Evolutionary conservation across 2,888 invertebrate species (phyloP).

Genomic region (Arge pagana): DNA sequence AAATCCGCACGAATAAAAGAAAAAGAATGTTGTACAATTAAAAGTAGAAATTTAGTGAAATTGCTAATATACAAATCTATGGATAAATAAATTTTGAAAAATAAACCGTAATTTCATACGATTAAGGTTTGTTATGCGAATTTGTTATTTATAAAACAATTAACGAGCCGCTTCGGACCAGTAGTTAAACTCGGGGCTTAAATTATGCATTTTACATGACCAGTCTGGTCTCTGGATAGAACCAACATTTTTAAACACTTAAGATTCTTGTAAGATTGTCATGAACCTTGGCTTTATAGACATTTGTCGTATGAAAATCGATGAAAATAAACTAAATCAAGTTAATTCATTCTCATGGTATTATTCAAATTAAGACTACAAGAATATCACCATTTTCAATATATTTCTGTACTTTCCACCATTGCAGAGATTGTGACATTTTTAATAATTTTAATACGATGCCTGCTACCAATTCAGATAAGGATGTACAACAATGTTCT

Average conservation of each 20-base stretch:
- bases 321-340: conserved; percentile 3
- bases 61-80: conserved; percentile 2
- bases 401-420: too few relatives aligned
- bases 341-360: too few relatives aligned
- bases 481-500: too few relatives aligned
- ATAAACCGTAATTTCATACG: neutral
- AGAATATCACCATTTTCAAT: too few relatives aligned
- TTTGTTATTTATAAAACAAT: conserved; percentile 5
- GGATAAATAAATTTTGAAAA: neutral
- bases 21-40: conserved; percentile 20
- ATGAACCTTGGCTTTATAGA: conserved; percentile 2
- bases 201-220: conserved; percentile 4
- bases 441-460: too few relatives aligned
- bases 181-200: neutral
- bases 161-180: neutral
- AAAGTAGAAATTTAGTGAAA: conserved; percentile 4
- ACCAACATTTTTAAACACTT: conserved; percentile 4
- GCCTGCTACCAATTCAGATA: too few relatives aligned
- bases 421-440: too few relatives aligned
- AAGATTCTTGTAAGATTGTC: neutral
- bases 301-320: conserved; percentile 3
- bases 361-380: too few relatives aligned
- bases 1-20: conserved; percentile 5
- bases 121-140: neutral
- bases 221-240: neutral